A percentile compares a stretch with the other conserved stretches of the same genome.
Evolutionary conservation across 2,888 invertebrate species (phyloP).

Genomic region (Tolmerus cingulatus): DNA sequence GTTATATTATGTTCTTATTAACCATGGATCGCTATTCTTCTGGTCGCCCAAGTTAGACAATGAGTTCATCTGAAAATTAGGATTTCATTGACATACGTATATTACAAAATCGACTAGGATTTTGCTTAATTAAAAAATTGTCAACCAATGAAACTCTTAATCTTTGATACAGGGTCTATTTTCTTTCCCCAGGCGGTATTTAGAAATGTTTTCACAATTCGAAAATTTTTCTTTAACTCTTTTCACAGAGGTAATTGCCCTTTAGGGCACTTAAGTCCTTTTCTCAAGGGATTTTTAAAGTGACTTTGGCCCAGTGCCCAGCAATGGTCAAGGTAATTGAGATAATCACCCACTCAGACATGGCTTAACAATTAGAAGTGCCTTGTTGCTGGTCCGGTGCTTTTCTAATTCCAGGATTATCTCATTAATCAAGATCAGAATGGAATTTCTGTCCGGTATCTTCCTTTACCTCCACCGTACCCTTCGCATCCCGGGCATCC

Average conservation of each 20-base stretch:
- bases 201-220: neutral
- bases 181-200: neutral
- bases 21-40: too few relatives aligned
- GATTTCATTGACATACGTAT: too few relatives aligned
- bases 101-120: too few relatives aligned
- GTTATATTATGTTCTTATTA: too few relatives aligned
- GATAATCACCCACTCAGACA: conserved; percentile 10
- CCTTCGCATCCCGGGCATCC: neutral
- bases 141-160: neutral
- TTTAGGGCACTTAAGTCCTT: neutral
- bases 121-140: too few relatives aligned
- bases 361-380: conserved; percentile 8
- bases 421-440: neutral
- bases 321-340: neutral
- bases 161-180: neutral
- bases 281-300: neutral
- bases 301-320: neutral
- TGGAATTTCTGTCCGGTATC: neutral
- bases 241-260: neutral
- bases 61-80: too few relatives aligned
- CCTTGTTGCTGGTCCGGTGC: neutral
- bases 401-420: neutral
- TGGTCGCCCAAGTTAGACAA: too few relatives aligned
- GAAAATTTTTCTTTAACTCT: neutral
- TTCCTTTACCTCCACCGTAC: neutral